Conservation (phyloP, 1,140 invertebrate species). For the Orussus abietinus region DNA sequence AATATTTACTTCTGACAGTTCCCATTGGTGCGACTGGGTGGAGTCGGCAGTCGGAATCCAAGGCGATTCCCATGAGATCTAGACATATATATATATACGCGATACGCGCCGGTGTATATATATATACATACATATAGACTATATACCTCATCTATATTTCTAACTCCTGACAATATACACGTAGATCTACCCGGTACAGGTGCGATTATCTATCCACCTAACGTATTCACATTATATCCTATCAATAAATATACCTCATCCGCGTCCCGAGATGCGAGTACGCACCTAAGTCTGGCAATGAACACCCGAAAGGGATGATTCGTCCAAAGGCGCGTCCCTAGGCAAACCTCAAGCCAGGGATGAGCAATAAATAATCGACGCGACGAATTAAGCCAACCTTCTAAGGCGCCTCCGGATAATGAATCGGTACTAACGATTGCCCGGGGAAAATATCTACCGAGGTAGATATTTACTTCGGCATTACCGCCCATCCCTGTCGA, state of each 20-base stretch:
- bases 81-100: too few species aligned
- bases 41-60: too few species aligned
- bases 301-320: too few species aligned
- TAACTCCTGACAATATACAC: slow-evolving; percentile 38
- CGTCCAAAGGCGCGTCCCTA: too few species aligned
- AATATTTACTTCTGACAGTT: slow-evolving; percentile 43
- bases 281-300: too few species aligned
- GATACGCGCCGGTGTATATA: slow-evolving; percentile 8
- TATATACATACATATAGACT: slow-evolving; percentile 29
- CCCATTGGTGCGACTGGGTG: slow-evolving; percentile 33
- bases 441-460: too few species aligned
- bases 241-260: slow-evolving; percentile 43
- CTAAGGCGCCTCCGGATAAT: too few species aligned
- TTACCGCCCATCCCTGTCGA: too few species aligned
- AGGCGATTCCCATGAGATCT: too few species aligned
- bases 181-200: slow-evolving; percentile 21
- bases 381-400: slow-evolving; percentile 9
- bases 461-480: too few species aligned
- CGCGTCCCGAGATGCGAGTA: too few species aligned
- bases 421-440: too few species aligned
- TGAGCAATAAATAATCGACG: slow-evolving; percentile 41
- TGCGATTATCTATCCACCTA: slow-evolving; percentile 18
- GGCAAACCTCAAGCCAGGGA: slow-evolving; percentile 22
- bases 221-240: slow-evolving; percentile 33
- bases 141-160: slow-evolving; percentile 31